Percentiles rank a stretch among this genome's conserved stretches.
phyloP scores from a whole-genome alignment of 2,113 vertebrate genomes.

The Syrmaticus mikado region DNA sequence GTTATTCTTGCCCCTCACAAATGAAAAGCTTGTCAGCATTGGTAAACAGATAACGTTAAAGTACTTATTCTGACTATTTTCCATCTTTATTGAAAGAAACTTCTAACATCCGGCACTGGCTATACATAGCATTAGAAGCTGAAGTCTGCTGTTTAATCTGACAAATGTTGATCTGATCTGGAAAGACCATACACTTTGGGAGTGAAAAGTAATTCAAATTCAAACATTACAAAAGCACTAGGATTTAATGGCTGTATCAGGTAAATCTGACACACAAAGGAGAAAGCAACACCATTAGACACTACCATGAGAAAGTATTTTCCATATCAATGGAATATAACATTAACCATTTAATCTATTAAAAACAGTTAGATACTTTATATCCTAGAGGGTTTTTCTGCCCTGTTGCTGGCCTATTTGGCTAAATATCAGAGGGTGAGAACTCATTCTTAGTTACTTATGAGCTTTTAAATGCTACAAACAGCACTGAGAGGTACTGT shows the following conservation, averaged over 20 bases:
- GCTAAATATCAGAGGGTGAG: background rate
- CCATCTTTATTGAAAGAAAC: background rate
- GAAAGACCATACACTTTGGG: background rate
- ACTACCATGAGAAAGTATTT: conserved; percentile 33
- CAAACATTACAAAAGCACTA: conserved; percentile 45
- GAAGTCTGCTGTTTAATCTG: background rate
- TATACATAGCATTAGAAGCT: background rate
- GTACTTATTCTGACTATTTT: background rate
- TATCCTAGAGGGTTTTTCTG: background rate
- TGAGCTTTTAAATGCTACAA: accelerated
- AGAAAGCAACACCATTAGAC: conserved; percentile 44
- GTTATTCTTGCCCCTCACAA: background rate
- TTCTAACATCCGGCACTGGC: background rate
- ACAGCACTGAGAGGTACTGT: accelerated
- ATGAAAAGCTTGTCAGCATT: background rate
- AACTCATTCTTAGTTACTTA: background rate
- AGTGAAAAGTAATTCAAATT: conserved; percentile 53
- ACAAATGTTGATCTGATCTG: conserved; percentile 46
- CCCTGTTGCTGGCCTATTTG: background rate
- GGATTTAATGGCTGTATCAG: conserved; percentile 55
- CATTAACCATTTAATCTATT: background rate
- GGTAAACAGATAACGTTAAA: background rate
- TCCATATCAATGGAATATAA: background rate
- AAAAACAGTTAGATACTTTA: background rate
- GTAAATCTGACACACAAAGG: conserved; percentile 29